A percentile compares a stretch with the other conserved stretches of the same genome.
Conservation (phyloP, 1,140 invertebrate species). For the Polyergus mexicanus region DNA sequence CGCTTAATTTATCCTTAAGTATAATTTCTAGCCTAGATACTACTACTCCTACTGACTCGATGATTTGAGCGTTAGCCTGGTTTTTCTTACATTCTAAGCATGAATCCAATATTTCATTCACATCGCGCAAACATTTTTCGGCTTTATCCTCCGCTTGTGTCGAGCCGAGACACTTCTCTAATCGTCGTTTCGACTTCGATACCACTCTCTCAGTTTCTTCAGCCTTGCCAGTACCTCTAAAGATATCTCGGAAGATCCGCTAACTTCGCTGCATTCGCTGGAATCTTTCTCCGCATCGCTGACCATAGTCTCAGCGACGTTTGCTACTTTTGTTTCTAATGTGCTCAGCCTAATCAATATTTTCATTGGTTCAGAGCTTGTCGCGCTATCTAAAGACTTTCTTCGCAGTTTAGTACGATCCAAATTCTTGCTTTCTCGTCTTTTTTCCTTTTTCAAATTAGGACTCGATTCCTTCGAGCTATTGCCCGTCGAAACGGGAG, state of each 20-base stretch:
- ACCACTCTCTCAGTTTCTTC: conserved; percentile 80
- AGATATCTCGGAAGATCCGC: conserved; percentile 76
- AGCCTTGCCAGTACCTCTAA: conserved; percentile 81
- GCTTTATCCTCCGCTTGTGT: conserved; percentile 83
- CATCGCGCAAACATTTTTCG: conserved; percentile 83
- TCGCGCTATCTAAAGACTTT: conserved; percentile 92
- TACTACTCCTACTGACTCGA: conserved; percentile 88
- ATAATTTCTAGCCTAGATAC: conserved; percentile 89
- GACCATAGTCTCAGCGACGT: conserved; percentile 86
- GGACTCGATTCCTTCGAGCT: conserved; percentile 86
- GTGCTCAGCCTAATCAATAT: conserved; percentile 91
- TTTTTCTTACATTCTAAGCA: conserved; percentile 82
- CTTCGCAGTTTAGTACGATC: conserved; percentile 87
- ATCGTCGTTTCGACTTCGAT: conserved; percentile 80
- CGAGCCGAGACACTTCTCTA: conserved; percentile 83
- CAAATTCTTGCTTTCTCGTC: conserved; percentile 86
- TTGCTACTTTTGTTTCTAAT: conserved; percentile 91
- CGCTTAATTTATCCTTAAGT: conserved; percentile 89
- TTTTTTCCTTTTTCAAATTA: conserved; percentile 85
- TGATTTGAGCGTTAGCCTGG: conserved; percentile 83
- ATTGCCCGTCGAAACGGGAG: conserved; percentile 79
- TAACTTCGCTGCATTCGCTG: conserved; percentile 81
- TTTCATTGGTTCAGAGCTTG: conserved; percentile 92
- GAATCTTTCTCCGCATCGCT: conserved; percentile 83
- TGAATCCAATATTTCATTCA: conserved; percentile 83